Evolutionary conservation across 2,113 vertebrate species (phyloP), one percentile per base, ranked within the genome.

Genomic region (Lota lota): DNA sequence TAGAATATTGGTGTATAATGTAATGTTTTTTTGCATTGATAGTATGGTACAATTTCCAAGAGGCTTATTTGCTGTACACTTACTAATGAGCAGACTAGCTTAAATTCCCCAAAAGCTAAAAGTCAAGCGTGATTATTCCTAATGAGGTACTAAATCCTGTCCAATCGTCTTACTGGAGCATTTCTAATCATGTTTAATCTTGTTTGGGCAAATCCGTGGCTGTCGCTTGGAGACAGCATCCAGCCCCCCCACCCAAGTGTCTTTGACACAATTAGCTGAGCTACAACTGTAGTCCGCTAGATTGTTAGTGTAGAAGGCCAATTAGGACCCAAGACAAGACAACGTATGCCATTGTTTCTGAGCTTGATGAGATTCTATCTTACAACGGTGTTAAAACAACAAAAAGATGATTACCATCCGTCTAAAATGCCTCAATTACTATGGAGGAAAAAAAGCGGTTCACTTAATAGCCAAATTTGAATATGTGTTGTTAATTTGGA

Each of bases 181-280:
- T 85, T 87, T 88, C 84, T 89, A 90, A 89, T 88, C 86, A 79
- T 75, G 75, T 75, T 84, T 89, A 90, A 90, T 89, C 89, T 89
- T 88, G 84, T 88, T 89, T 89, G 78, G 69, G 71, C 22, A 36
- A 80, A 88, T 89, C 89, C 90, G 90, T 88, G 84, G 68, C 78
- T 20, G 79, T 80, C 80, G 67, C 62, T 68, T 64, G 80, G 72
- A 80, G 22, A 80, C 72, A 84, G 85, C 1, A 69, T 18, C 16
- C 15, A 8, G 4, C 53, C 53, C 53, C 5, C 15, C 68, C 70
- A 66, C 83, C 80, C 82, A 61, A 79, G 80, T 87, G 82, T 83
- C 83, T 84, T 20, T 47, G 67, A 66, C 54, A 79, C 75, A 87
- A 84, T 85, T 83, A 76, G 73, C 78, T 67, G 68, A 65, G 51